These are phyloP conservation scores for Glyptemys insculpta DNA, from an alignment of 2,797 vertebrate genomes.

Conservation along the genomic window DNA sequence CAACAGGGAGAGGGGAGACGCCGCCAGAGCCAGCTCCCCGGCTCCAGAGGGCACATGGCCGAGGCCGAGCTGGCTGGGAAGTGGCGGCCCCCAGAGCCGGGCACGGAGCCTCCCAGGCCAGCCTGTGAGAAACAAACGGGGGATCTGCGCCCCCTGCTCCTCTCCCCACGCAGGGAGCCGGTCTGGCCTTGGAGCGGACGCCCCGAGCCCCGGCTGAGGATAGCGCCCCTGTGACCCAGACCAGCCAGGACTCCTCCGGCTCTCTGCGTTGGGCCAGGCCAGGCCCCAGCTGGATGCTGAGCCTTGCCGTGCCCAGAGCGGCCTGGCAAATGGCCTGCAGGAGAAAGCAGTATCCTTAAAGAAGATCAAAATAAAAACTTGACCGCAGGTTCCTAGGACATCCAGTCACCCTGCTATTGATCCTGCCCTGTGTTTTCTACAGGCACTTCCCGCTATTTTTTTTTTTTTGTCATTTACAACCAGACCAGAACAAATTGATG, in stretches of 20 bases:
- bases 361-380: constrained; percentile 75
- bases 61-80: rapidly evolving
- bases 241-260: not conserved
- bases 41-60: no score
- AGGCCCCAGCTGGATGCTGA: not conserved
- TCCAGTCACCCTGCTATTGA: constrained; percentile 70
- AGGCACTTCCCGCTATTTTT: constrained; percentile 54
- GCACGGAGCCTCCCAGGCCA: no score
- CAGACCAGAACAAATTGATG: constrained; percentile 87
- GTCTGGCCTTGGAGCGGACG: no score
- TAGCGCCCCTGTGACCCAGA: no score
- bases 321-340: constrained; percentile 73
- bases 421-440: constrained; percentile 58
- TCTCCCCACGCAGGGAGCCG: no score
- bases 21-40: no score
- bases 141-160: no score
- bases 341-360: constrained; percentile 73
- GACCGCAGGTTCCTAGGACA: constrained; percentile 70
- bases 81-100: not conserved
- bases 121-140: no score
- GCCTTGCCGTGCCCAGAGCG: constrained; percentile 33
- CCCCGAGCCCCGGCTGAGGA: not conserved
- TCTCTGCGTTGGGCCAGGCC: not conserved
- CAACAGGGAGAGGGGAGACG: no score
- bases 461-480: constrained; percentile 64